These are phyloP conservation scores for Camponotus pennsylvanicus DNA, from an alignment of 1,140 invertebrate species.

Conservation along the genomic window DNA sequence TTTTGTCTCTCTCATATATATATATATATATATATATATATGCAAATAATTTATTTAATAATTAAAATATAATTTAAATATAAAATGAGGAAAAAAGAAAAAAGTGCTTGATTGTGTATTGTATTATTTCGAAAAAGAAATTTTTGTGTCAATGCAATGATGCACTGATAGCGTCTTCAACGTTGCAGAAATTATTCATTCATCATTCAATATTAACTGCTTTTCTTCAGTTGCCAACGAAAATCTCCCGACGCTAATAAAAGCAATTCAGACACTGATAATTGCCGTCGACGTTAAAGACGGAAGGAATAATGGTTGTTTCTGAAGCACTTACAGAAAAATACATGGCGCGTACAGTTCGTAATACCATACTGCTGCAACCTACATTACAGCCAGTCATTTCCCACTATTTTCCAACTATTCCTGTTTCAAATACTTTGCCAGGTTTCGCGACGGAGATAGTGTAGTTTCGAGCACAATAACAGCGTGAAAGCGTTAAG, in stretches of 20 bases:
- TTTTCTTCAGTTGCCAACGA: constrained; percentile 19
- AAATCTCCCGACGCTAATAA: constrained; percentile 30
- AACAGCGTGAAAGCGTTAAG: constrained; percentile 2
- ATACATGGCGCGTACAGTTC: constrained; percentile 10
- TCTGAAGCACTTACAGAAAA: constrained; percentile 34
- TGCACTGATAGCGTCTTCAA: not conserved
- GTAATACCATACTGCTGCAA: not conserved
- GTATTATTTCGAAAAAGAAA: not conserved
- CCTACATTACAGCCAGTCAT: constrained; percentile 13
- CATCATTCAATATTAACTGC: constrained; percentile 13
- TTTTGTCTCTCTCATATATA: not conserved
- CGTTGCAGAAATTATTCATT: not conserved
- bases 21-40: not conserved
- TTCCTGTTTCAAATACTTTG: constrained; percentile 2
- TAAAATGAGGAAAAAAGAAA: not conserved
- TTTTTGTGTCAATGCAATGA: not conserved
- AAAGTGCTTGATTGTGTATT: not conserved
- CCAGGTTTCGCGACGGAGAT: not conserved
- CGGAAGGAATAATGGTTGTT: constrained; percentile 21
- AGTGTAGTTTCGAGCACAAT: not conserved
- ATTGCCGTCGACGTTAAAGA: constrained; percentile 47
- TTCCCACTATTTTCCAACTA: constrained; percentile 37
- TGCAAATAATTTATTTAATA: constrained; percentile 4
- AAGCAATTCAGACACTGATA: constrained; percentile 31
- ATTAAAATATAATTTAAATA: not conserved